phyloP scores from a whole-genome alignment of 2,888 invertebrate species.

The Heliconius ethilla region DNA sequence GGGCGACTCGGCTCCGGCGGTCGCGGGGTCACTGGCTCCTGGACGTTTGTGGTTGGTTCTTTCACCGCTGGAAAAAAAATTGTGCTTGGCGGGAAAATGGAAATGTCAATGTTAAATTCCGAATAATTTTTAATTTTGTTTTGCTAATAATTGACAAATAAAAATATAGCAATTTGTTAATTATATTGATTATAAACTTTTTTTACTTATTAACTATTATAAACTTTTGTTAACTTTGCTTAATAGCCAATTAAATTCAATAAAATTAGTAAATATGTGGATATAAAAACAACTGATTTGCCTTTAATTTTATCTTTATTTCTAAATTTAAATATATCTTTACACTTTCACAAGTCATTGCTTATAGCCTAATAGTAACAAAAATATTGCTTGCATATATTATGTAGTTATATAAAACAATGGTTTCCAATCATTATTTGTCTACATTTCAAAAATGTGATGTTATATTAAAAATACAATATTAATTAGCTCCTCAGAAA shows the following conservation, averaged over 20 bases:
- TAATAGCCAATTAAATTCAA: constrained; percentile 3
- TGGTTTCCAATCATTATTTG: constrained; percentile 44
- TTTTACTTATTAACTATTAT: too few species aligned
- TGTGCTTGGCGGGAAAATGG: constrained; percentile 12
- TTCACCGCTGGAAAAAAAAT: constrained; percentile 58
- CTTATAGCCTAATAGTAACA: constrained; percentile 70
- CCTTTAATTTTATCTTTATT: constrained; percentile 71
- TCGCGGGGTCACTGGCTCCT: constrained; percentile 61
- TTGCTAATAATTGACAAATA: not conserved
- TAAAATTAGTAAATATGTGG: constrained; percentile 18
- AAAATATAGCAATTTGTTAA: not conserved
- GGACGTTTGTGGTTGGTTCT: constrained; percentile 58
- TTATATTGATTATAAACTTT: not conserved
- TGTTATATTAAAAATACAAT: constrained; percentile 35
- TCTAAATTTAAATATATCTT: constrained; percentile 64
- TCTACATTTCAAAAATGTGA: constrained; percentile 39
- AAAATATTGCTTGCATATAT: constrained; percentile 74
- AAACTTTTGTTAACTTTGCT: not conserved
- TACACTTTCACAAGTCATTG: constrained; percentile 60
- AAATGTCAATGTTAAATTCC: constrained; percentile 19
- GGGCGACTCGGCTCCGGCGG: constrained; percentile 70
- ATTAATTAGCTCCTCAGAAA: constrained; percentile 23
- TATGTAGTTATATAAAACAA: constrained; percentile 54
- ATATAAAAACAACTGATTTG: constrained; percentile 45
- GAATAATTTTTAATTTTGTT: not conserved